Evolutionary conservation across 1,140 invertebrate genomes (phyloP), one percentile per base, ranked within the genome.

Genomic region (Pseudomyrmex dendroicus): DNA sequence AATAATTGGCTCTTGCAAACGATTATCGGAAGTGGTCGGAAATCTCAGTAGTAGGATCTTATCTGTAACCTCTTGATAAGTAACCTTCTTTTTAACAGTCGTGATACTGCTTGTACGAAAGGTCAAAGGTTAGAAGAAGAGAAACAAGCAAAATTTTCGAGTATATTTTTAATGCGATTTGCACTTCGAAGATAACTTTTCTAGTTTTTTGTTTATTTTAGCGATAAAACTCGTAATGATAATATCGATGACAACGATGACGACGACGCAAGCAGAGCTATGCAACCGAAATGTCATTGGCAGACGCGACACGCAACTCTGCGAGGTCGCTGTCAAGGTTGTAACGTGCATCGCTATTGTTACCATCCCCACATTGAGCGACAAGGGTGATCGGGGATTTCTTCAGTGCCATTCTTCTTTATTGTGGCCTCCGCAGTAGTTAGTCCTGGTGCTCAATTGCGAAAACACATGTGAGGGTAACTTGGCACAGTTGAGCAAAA

Each of bases 291-390:
- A 80, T 54, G 4, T 80, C 17, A 54, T 22, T 54, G 70, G 44
- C 22, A 44, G 48, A n/a, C n/a, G 35, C 35, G 85, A 76, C 86
- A 87, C 76, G 87, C 87, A 82, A 88, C 25, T 67, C 56, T 8
- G 13, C 50, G 56, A 84, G 72, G 85, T 87, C 35, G 87, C 20
- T 85, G 73, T 9, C 87, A 88, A 88, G 87, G 87, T 54, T 83
- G 68, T 70, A 66, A 54, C 52, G 50, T 56, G 48, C 50, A 48
- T 15, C 35, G 22, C 35, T 15, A 68, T n/a, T 67, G 56, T n/a
- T 56, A 56, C 66, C 35, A 72, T 10, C 44, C 74, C 72, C 73
- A 44, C 12, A n/a, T 7, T 22, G 35, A 67, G 61, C 48, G n/a
- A 46, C 59, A 64, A 20, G 70, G 48, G 62, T 77, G 17, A 62